phyloP scores from a whole-genome alignment of 2,113 vertebrate genomes.

The Hippocampus zosterae region DNA sequence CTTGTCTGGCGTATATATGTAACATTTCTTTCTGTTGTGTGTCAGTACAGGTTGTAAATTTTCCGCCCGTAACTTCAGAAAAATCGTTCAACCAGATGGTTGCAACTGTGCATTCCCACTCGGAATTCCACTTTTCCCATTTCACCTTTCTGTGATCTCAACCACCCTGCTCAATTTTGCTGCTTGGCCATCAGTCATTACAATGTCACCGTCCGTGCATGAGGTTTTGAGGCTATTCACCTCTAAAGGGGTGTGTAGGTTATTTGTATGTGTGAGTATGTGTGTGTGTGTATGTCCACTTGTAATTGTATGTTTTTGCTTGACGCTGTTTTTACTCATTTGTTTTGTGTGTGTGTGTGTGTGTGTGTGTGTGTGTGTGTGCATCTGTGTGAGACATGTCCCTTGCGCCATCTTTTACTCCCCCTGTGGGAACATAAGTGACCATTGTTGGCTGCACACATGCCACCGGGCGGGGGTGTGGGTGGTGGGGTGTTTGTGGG shows the following conservation, averaged over 20 bases:
- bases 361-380: background rate
- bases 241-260: background rate
- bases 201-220: conserved; percentile 10
- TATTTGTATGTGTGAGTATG: background rate
- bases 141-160: conserved; percentile 36
- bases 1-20: background rate
- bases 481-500: conserved; percentile 14
- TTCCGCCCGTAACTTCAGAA: conserved; percentile 40
- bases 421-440: conserved; percentile 75
- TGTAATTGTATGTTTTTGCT: background rate
- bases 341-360: background rate
- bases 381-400: background rate
- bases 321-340: conserved; percentile 33
- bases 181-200: conserved; percentile 18
- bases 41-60: background rate
- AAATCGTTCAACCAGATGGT: conserved; percentile 57
- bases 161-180: conserved; percentile 18
- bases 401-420: conserved; percentile 46
- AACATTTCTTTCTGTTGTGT: conserved; percentile 26
- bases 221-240: background rate
- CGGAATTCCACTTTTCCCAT: conserved; percentile 35
- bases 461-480: conserved; percentile 25
- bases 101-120: conserved; percentile 28
- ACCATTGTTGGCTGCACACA: conserved; percentile 67
- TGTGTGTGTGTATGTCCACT: background rate